phyloP scores from a whole-genome alignment of 2,797 vertebrate genomes.

The Chloroceryle inda region DNA sequence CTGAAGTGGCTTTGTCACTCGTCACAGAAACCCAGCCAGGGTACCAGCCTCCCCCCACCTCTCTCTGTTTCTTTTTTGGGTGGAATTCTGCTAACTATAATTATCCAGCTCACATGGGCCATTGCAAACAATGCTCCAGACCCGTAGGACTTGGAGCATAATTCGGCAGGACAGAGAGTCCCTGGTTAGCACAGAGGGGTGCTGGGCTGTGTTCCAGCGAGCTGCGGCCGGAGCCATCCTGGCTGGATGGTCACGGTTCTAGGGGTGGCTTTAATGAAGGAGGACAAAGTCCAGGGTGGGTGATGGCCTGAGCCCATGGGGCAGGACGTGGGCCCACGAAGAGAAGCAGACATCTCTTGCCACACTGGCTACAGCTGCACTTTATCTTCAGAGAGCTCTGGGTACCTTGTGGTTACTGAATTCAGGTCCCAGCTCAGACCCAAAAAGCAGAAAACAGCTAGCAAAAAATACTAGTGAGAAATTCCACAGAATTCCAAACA shows the following conservation, averaged over 20 bases:
- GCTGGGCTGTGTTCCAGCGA: background rate
- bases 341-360: background rate
- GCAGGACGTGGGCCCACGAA: background rate
- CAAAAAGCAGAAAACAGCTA: background rate
- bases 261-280: background rate
- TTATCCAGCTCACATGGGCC: background rate
- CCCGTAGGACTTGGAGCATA: background rate
- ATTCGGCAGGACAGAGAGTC: background rate
- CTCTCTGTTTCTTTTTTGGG: background rate
- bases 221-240: rapidly evolving
- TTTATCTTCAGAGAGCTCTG: background rate
- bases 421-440: background rate
- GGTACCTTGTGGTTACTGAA: background rate
- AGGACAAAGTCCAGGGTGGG: background rate
- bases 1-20: background rate
- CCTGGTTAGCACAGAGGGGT: background rate
- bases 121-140: background rate
- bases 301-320: rapidly evolving
- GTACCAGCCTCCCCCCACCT: background rate
- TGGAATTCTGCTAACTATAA: background rate
- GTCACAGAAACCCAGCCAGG: background rate
- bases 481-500: background rate
- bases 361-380: rapidly evolving
- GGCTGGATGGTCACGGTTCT: background rate
- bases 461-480: background rate